Evolutionary conservation across 1,140 invertebrate species (phyloP), one percentile per base, ranked within the genome.

Genomic region (Caenorhabditis latens): DNA sequence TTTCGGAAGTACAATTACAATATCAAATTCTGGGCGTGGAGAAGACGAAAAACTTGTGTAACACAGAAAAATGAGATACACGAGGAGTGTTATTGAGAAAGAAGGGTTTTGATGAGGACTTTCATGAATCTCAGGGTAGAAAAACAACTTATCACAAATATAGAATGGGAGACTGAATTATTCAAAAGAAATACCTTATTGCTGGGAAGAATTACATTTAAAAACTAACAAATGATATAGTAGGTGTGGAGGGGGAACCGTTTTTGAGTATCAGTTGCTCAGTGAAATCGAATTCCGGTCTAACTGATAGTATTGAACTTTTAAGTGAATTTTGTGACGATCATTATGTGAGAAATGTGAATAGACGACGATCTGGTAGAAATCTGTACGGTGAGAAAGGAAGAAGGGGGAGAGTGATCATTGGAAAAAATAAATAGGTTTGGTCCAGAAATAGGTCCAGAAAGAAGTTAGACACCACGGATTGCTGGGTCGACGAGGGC

Each of bases 271-370:
- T 79, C 71, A 79, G 71, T 13, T 46, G 21, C 53, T 79, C 7
- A 24, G 3, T 43, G 8, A 46, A 46, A 48, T 13, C 4, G 4
- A 16, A 8, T 16, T 16, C 50, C 50, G 11, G 71, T 32, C 46
- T 50, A 79, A 43, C 71, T 79, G 71, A 50, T 43, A 16, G 42
- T 4, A 79, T 79, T 79, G 71, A 79, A 79, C 71, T 79, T 63
- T 71, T 79, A 79, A 79, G 71, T 79, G 71, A 79, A 79, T 19
- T 19, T 48, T 79, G 61, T 79, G 71, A 79, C 71, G 71, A 79
- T 79, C 71, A 79, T 48, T 63, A 53, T 13, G 42, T 53, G 71
- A 79, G 71, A 79, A 79, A 79, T 79, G 71, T 79, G 71, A 53
- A 42, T 50, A 79, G 46, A 50, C 53, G 46, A 50, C 53, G 21